Conservation (phyloP, 2,113 vertebrate genomes). For the Baryphthengus martii region DNA sequence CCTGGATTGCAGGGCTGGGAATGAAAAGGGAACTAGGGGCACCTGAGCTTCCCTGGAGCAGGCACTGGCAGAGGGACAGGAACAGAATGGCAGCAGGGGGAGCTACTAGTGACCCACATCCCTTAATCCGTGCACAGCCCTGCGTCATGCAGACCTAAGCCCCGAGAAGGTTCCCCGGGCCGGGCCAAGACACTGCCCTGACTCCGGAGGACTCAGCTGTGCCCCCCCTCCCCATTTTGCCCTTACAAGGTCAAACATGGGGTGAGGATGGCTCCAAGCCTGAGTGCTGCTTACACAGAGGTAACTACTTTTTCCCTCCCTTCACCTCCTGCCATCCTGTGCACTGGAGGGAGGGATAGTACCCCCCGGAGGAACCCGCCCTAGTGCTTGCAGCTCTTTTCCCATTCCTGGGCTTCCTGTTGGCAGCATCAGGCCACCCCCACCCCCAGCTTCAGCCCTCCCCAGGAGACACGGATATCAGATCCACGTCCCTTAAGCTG, state of each 20-base stretch:
- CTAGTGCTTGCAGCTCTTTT: not conserved
- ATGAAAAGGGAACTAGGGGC: not conserved
- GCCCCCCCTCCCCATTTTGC: not conserved
- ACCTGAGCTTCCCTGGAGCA: not conserved
- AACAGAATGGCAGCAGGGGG: not conserved
- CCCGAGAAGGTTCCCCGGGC: not conserved
- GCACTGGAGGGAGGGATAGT: not conserved
- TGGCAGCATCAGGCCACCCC: not conserved
- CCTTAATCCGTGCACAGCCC: not conserved
- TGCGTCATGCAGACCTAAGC: slow-evolving; percentile 12
- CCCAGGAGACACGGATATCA: not conserved
- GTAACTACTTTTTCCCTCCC: not conserved
- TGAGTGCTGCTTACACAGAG: rapidly evolving
- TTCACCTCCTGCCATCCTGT: not conserved
- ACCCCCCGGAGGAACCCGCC: rapidly evolving
- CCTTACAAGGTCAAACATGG: not conserved
- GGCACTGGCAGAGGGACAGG: not conserved
- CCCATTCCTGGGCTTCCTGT: rapidly evolving
- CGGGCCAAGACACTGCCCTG: not conserved
- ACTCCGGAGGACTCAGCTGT: not conserved
- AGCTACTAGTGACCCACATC: slow-evolving; percentile 27
- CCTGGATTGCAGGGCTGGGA: not conserved
- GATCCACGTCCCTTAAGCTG: slow-evolving; percentile 23
- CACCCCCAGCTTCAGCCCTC: not conserved
- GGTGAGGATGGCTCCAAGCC: not conserved